Base-by-base conservation (phyloP, 2,888 invertebrate genomes). In the Acanthosepion lycidas region DNA sequence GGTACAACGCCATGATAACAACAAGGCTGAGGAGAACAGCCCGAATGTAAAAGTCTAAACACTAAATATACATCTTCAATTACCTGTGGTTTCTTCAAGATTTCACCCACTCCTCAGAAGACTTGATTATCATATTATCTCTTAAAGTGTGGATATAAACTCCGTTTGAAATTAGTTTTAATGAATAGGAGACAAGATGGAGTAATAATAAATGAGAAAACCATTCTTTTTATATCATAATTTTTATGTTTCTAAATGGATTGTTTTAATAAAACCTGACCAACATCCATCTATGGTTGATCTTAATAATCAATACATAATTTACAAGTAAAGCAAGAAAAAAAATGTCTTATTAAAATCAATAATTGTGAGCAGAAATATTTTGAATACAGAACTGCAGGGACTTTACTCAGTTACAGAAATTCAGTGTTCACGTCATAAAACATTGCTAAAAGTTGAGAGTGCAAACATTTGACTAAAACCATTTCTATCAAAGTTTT, bases 261-360 rank as follows among this genome's bases (percentile, higher is more conserved):
- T 78, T 78, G 33, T 33, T 78, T 78, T 78, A 78, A 78, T 12
- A n/a, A 78, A 78, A 78, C 78, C 78, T n/a, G n/a, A n/a, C 78
- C 78, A 78, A 33, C 78, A 33, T 78, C 78, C 78, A n/a, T 33
- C 15, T 78, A 33, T 78, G 78, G 78, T 33, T 78, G 78, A 78
- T 33, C 78, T 78, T 78, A 78, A 78, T 78, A 78, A 78, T 78
- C 78, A 78, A 78, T 78, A 78, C 78, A n/a, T 78, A n/a, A 78
- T 78, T 78, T 33, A 78, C 78, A 78, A 78, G 15, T n/a, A 78
- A 78, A 78, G 78, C 78, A n/a, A 78, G 12, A 78, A 33, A 78
- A 33, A 78, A n/a, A 2, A 42, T 42, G n/a, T 78, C 78, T 33
- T 78, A 78, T 78, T 33, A n/a, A 78, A 78, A 78, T 78, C 78